Percentiles rank a stretch among this genome's conserved stretches.
These are phyloP conservation scores for Sciaenops ocellatus DNA, from an alignment of 2,797 vertebrate genomes.

Conservation along the genomic window DNA sequence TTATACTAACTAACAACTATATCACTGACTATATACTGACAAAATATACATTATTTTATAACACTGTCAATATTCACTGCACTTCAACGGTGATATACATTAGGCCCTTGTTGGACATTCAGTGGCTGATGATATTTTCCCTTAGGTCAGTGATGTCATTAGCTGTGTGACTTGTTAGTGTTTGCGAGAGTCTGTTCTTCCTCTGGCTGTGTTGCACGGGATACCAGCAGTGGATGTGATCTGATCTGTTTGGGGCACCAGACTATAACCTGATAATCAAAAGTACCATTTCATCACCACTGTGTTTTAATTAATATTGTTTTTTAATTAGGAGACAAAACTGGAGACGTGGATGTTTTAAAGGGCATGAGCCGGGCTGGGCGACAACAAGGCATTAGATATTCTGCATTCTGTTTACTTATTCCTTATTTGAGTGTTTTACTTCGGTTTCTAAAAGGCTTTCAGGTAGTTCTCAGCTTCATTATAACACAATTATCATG, in stretches of 20 bases:
- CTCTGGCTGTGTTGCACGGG: conserved; percentile 42
- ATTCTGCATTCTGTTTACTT: not conserved
- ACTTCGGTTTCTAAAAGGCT: not conserved
- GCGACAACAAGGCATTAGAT: not conserved
- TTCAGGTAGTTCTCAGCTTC: not conserved
- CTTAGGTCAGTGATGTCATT: conserved; percentile 23
- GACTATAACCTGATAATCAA: conserved; percentile 28
- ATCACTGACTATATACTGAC: too few species aligned
- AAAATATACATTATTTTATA: not conserved
- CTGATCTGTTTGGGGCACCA: conserved; percentile 36
- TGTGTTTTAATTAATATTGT: conserved; percentile 4
- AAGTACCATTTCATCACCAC: conserved; percentile 32
- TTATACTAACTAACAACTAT: too few species aligned
- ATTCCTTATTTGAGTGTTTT: not conserved
- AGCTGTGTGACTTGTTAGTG: conserved; percentile 17
- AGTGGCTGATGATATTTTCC: conserved; percentile 32
- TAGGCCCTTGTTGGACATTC: conserved; percentile 10
- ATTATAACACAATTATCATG: not conserved
- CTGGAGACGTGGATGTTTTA: conserved; percentile 3
- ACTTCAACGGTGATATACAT: conserved; percentile 6
- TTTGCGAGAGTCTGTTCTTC: conserved; percentile 37
- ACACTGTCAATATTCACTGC: not conserved
- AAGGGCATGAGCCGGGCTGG: conserved; percentile 4
- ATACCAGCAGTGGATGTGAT: conserved; percentile 45
- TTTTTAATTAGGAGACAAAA: conserved; percentile 23